Conservation (phyloP, 2,797 vertebrate species). For the Hozukius guyotensis region DNA sequence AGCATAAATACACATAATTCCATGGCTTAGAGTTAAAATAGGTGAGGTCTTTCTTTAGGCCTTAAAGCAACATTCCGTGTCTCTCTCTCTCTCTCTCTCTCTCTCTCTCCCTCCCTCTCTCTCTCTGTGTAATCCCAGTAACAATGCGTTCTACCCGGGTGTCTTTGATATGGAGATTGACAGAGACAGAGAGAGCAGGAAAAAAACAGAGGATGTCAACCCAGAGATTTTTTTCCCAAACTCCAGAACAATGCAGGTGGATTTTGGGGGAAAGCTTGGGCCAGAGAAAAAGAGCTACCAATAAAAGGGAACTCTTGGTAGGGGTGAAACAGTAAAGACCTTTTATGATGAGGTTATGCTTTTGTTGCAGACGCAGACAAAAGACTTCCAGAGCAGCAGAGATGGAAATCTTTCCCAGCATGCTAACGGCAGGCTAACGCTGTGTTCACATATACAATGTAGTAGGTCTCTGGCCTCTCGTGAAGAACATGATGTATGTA, state of each 20-base stretch:
- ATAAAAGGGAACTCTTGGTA: not conserved
- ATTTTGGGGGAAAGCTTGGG: not conserved
- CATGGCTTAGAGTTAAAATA: not conserved
- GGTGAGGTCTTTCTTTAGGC: not conserved
- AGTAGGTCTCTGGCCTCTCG: not conserved
- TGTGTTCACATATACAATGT: not conserved
- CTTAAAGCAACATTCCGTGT: not conserved
- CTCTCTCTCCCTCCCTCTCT: not conserved
- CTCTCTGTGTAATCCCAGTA: constrained; percentile 5
- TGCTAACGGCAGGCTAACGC: not conserved
- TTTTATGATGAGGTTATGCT: not conserved
- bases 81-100: not conserved
- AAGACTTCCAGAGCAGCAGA: not conserved
- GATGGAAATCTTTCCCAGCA: not conserved
- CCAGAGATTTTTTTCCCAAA: constrained; percentile 1
- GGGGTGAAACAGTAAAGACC: not conserved
- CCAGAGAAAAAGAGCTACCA: not conserved
- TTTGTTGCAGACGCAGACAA: not conserved
- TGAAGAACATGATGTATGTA: not conserved
- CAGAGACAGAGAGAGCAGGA: not conserved
- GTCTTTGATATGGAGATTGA: constrained; percentile 50
- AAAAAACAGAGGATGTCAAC: constrained; percentile 1
- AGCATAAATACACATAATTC: not conserved
- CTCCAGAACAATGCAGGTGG: constrained; percentile 20
- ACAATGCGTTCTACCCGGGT: not conserved